A percentile compares a stretch with the other conserved stretches of the same genome.
Conservation (phyloP, 2,113 vertebrate genomes). For the Elgaria multicarinata region DNA sequence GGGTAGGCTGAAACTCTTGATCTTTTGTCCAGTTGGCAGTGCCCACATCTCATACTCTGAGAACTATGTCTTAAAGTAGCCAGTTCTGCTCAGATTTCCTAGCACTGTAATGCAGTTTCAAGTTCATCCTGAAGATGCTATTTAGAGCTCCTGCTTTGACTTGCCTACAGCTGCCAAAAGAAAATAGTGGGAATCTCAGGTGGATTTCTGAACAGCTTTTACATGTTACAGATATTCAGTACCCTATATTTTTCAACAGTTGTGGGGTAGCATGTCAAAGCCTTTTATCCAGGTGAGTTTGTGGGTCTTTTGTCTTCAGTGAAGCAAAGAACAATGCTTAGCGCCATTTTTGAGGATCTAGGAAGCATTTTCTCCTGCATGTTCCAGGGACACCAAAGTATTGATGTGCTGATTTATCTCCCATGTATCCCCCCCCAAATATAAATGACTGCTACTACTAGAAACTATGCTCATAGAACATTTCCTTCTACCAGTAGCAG, state of each 20-base stretch:
- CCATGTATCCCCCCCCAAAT: background rate
- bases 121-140: background rate
- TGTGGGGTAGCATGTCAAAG: background rate
- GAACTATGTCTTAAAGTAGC: background rate
- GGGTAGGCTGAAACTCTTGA: background rate
- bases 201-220: background rate
- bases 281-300: background rate
- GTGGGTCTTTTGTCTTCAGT: background rate
- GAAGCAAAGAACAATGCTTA: background rate
- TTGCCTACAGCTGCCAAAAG: slow-evolving; percentile 4
- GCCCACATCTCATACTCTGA: background rate
- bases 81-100: background rate
- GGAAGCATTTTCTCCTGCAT: background rate
- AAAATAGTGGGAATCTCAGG: background rate
- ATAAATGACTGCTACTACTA: background rate
- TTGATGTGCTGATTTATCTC: background rate
- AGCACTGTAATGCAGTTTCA: background rate
- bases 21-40: background rate
- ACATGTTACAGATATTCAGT: background rate
- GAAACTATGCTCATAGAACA: background rate
- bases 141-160: background rate
- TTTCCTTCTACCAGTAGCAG: background rate
- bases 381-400: background rate
- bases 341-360: too few species aligned
- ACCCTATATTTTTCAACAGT: background rate